A percentile compares a stretch with the other conserved stretches of the same genome.
phyloP scores from a whole-genome alignment of 35 echinoderm and acorn worm species.

The Lytechinus variegatus region DNA sequence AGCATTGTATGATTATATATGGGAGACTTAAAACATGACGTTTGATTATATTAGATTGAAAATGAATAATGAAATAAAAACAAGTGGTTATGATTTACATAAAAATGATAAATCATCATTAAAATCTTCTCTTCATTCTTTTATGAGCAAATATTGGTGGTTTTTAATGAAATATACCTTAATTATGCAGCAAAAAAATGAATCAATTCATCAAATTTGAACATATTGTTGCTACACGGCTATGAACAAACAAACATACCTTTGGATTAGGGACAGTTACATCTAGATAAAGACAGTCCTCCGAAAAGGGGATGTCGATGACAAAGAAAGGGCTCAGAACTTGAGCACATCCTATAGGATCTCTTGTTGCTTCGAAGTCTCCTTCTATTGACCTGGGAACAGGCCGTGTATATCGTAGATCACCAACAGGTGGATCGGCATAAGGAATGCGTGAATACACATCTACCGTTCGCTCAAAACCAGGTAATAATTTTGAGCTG shows the following conservation, averaged over 20 bases:
- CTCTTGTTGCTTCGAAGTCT: constrained; percentile 51
- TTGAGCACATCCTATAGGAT: neutral
- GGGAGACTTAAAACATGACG: no score
- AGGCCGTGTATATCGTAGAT: constrained; percentile 63
- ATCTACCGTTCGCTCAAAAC: constrained; percentile 60
- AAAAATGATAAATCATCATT: no score
- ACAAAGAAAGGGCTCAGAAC: neutral
- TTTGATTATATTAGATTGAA: no score
- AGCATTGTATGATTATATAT: no score
- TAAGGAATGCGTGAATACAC: constrained; percentile 79
- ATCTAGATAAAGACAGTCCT: constrained; percentile 52
- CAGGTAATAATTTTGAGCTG: neutral
- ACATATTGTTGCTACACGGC: no score
- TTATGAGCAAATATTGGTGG: no score
- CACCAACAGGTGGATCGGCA: constrained; percentile 75
- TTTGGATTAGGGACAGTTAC: constrained; percentile 9
- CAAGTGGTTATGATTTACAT: no score
- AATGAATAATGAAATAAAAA: no score
- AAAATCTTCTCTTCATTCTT: no score
- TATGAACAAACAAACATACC: neutral
- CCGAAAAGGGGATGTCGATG: neutral
- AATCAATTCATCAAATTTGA: no score
- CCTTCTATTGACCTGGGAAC: constrained; percentile 48
- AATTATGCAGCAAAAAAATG: no score
- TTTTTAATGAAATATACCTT: no score